phyloP scores from a whole-genome alignment of 1,140 invertebrate species.

The Acyrthosiphon pisum region DNA sequence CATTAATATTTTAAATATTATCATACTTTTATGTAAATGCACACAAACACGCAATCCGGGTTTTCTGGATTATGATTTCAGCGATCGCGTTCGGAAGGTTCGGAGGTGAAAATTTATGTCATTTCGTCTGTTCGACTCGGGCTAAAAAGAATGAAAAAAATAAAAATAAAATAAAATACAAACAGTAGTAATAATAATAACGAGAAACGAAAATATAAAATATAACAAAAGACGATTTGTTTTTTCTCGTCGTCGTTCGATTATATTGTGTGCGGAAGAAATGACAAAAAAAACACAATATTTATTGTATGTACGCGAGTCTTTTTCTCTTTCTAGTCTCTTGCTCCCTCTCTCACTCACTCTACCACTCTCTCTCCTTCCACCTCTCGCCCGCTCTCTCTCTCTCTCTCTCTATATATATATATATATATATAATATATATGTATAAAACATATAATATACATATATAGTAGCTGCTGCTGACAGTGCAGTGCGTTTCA shows the following conservation, averaged over 20 bases:
- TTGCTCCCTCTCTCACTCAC: too few species aligned
- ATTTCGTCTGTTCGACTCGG: background rate
- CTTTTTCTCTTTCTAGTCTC: background rate
- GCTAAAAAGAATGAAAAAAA: background rate
- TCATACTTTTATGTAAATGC: background rate
- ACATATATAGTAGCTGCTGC: background rate
- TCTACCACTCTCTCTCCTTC: too few species aligned
- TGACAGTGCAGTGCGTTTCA: background rate
- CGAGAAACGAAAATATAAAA: background rate
- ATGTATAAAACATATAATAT: too few species aligned
- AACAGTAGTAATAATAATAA: background rate
- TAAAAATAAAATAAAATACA: background rate
- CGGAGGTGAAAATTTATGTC: background rate
- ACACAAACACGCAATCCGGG: background rate
- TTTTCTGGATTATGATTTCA: background rate
- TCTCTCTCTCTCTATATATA: too few species aligned
- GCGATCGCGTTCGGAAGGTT: background rate
- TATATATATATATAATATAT: too few species aligned
- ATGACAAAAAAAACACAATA: background rate
- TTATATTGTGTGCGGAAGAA: conserved; percentile 25
- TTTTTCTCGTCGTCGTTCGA: conserved; percentile 3
- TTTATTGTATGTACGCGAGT: background rate
- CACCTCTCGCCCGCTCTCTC: background rate
- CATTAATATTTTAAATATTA: background rate
- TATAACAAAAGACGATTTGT: background rate